Percentiles rank a stretch among this genome's conserved stretches.
These are phyloP conservation scores for Anoplolepis gracilipes DNA, from an alignment of 1,140 invertebrate genomes.

Conservation along the genomic window DNA sequence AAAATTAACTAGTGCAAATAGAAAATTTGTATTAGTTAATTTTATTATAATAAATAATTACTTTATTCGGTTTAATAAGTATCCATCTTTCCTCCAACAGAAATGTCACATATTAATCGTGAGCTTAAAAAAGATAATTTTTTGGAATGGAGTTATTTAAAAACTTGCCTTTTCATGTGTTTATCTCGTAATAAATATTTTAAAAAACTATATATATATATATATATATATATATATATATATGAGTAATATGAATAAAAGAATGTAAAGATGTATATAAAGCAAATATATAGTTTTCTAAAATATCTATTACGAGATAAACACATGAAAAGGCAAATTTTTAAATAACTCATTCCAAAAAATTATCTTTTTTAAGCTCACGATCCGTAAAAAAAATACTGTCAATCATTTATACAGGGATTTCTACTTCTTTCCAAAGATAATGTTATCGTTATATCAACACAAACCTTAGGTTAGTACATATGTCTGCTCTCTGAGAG, in stretches of 20 bases:
- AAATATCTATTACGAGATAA: too few species aligned
- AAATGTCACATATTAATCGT: neutral
- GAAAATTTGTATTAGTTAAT: neutral
- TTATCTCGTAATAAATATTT: too few species aligned
- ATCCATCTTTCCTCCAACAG: neutral
- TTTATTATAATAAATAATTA: too few species aligned
- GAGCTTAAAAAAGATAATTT: constrained; percentile 11
- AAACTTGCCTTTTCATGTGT: too few species aligned
- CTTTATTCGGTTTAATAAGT: neutral
- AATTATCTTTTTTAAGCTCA: constrained; percentile 10
- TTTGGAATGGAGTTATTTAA: neutral
- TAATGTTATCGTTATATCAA: too few species aligned
- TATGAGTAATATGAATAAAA: too few species aligned
- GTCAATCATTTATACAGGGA: constrained; percentile 53
- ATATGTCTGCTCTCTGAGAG: neutral
- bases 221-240: too few species aligned
- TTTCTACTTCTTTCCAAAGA: too few species aligned
- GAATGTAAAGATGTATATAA: too few species aligned
- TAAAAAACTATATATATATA: too few species aligned
- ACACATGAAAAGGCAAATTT: too few species aligned
- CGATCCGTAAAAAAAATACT: neutral
- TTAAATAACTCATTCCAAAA: neutral
- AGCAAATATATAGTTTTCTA: too few species aligned
- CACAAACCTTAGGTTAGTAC: neutral
- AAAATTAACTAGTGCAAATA: neutral